These are phyloP conservation scores for Helostoma temminkii DNA, from an alignment of 2,797 vertebrate genomes.

Conservation along the genomic window DNA sequence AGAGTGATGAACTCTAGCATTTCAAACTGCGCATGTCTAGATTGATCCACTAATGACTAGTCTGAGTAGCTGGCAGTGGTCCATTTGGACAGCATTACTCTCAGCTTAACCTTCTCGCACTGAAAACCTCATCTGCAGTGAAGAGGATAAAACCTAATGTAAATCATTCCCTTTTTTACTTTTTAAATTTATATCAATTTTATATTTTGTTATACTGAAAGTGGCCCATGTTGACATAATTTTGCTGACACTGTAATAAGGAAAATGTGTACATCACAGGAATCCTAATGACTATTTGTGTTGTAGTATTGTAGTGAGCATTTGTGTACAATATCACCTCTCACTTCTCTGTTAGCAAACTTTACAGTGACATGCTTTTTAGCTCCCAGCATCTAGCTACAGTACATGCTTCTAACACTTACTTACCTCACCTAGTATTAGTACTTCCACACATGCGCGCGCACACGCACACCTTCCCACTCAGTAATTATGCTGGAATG, in stretches of 20 bases:
- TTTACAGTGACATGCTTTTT: neutral
- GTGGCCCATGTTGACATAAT: neutral
- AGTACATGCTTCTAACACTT: neutral
- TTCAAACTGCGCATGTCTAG: slow-evolving; percentile 48
- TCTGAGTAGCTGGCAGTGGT: slow-evolving; percentile 44
- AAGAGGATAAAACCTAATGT: neutral
- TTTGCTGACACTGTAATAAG: too few species aligned
- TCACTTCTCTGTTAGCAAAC: neutral
- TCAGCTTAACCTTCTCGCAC: slow-evolving; percentile 5
- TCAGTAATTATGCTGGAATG: slow-evolving; percentile 31
- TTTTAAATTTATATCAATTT: neutral
- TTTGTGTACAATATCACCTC: slow-evolving; percentile 3
- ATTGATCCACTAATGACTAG: slow-evolving; percentile 59
- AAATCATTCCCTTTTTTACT: neutral
- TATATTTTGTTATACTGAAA: neutral
- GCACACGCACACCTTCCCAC: neutral
- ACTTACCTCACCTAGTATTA: slow-evolving; percentile 15
- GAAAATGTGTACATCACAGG: neutral
- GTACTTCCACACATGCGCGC: neutral
- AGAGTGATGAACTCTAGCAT: slow-evolving; percentile 56
- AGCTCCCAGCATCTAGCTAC: slow-evolving; percentile 2
- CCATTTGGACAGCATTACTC: slow-evolving; percentile 23
- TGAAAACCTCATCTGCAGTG: neutral
- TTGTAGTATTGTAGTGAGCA: too few species aligned
- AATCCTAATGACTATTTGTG: too few species aligned